Evolutionary conservation across 1,140 invertebrate genomes (phyloP), one percentile per base, ranked within the genome.

Genomic region (Lordiphosa collinella): DNA sequence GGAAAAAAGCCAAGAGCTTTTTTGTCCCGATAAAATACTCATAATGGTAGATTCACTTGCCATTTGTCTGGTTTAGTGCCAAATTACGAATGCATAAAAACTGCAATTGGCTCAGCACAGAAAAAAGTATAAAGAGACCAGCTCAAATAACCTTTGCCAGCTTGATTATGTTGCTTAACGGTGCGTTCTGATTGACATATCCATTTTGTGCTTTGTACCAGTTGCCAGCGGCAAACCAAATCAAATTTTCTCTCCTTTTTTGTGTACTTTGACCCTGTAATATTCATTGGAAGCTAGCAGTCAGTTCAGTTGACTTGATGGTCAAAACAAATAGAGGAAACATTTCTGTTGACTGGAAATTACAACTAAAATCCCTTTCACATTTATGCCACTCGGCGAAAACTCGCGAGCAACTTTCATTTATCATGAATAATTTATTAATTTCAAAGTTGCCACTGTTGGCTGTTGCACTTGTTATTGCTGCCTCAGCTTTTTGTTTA

Each of bases 381-480:
- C n/a, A n/a, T n/a, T n/a, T n/a, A n/a, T n/a, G n/a, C 14, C 14
- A 16, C 13, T 35, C 10, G 32, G 8, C 16, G 5, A 43, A 49
- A 40, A 62, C 40, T 50, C 51, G 49, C 60, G 5, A 7, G 31
- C 38, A 60, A 75, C 66, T 79, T 68, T 72, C 68, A 58, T 72
- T 67, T 73, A 67, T 73, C 57, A 62, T 78, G 69, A 73, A 73
- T 73, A 73, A 73, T 66, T 73, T 73, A 63, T 68, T 74, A 68
- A 67, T 53, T 58, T 63, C 37, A 73, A 73, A 52, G 53, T 68
- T 72, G 61, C 48, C 58, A 61, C 69, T 61, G 49, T 48, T 36
- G 63, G 60, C 48, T 44, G 40, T 22, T 14, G 62, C 53, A 66
- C 50, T 66, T 73, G 68, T 66, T 63, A 53, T 40, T 53, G 49